Conservation (phyloP, 2,888 invertebrate genomes). For the Plemyria rubiginata region DNA sequence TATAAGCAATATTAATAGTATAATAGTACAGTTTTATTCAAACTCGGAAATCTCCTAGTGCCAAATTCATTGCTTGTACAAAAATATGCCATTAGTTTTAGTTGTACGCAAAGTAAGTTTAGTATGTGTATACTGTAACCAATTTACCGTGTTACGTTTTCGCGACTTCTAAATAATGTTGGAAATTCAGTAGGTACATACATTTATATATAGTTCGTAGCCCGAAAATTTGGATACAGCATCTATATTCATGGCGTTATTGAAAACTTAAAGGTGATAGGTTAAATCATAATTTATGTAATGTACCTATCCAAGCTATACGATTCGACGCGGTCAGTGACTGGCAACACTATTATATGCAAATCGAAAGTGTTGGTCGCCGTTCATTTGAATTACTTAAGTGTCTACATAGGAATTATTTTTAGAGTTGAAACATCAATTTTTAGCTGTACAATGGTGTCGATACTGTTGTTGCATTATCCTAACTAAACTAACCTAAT, state of each 20-base stretch:
- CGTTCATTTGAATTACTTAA: slow-evolving; percentile 2
- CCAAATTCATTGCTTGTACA: slow-evolving; percentile 73
- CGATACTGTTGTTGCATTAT: no score
- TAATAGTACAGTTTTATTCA: slow-evolving; percentile 5
- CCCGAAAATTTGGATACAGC: neutral
- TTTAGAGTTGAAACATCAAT: neutral
- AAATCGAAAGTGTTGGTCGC: slow-evolving; percentile 5
- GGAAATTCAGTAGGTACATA: no score
- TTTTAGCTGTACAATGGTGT: neutral
- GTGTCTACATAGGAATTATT: neutral
- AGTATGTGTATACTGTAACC: neutral
- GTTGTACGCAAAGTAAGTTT: slow-evolving; percentile 30
- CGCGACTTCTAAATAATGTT: neutral
- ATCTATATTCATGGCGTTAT: slow-evolving; percentile 25
- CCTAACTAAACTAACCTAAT: no score
- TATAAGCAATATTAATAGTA: neutral
- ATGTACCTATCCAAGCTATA: slow-evolving; percentile 1
- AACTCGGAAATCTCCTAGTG: slow-evolving; percentile 61
- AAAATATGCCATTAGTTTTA: slow-evolving; percentile 65
- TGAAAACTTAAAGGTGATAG: slow-evolving; percentile 3
- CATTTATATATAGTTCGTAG: neutral
- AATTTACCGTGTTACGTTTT: neutral
- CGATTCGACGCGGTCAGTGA: slow-evolving; percentile 23
- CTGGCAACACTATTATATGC: slow-evolving; percentile 25
- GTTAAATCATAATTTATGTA: slow-evolving; percentile 4